phyloP scores from a whole-genome alignment of 2,113 vertebrate genomes.

The Perca schrenkii region DNA sequence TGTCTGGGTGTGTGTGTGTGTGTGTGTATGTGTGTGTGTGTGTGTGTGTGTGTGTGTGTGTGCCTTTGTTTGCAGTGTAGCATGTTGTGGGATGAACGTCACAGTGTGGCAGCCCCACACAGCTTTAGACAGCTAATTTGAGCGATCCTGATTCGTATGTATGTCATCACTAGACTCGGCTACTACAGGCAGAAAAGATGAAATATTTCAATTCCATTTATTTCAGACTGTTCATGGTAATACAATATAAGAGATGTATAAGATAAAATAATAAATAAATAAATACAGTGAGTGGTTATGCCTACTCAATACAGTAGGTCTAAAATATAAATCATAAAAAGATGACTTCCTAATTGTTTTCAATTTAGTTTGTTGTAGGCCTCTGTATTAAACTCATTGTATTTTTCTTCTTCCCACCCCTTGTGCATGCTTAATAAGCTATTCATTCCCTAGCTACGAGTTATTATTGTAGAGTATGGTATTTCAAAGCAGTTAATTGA shows the following conservation, averaged over 20 bases:
- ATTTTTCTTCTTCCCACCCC: background rate
- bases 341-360: background rate
- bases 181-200: background rate
- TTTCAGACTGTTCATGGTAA: background rate
- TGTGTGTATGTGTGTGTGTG: background rate
- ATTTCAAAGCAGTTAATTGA: background rate
- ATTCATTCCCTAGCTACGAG: background rate
- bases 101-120: background rate
- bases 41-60: background rate
- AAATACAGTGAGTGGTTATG: background rate
- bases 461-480: background rate
- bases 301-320: background rate
- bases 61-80: background rate
- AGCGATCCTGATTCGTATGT: background rate
- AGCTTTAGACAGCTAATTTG: background rate
- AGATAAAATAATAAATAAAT: background rate
- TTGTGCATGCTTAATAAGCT: background rate
- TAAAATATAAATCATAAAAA: background rate
- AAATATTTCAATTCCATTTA: background rate
- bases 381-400: background rate
- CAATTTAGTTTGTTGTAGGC: background rate
- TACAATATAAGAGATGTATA: background rate
- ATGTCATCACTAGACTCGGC: background rate
- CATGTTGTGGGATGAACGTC: conserved; percentile 10
- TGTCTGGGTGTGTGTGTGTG: background rate